Base-by-base conservation (phyloP, 2,113 vertebrate species). In the Pseudolaguvia tuberculata region DNA sequence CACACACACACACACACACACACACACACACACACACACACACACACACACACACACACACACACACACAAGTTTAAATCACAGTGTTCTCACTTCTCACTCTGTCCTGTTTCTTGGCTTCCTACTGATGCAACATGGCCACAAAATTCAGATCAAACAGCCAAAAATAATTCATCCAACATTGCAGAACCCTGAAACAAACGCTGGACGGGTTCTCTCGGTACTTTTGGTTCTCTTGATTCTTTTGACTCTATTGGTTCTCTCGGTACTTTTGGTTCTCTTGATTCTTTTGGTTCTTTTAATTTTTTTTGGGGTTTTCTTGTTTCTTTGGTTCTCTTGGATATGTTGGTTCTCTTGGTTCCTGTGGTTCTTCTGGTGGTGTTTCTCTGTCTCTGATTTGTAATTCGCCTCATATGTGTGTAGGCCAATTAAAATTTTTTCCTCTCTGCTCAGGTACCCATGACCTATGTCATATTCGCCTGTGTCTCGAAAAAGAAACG, bases 101-200 rank as follows among this genome's bases (percentile, higher is more conserved):
- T 75, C 62, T 70, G 75, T 45, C 20, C 29, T 50, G 75, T 72
- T 25, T 72, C 42, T 65, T 20, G 66, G 14, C 3, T 68, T 61
- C 57, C 62, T 35, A 15, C 13, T 42, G 23, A 59, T 65, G 65
- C 47, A 77, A 51, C 31, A 23, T 69, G 42, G 42, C 31, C 72
- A 31, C 51, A 63, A 9, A 45, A 53, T 69, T 65, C 25, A 57
- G 69, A 73, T 81, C 70, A 73, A 53, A 79, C 72, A 48, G 53
- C 51, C 63, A 23, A 23, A 53, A 63, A 81, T 76, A 55, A 66
- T 74, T 70, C n/a, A 83, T 81, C 72, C 79, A 78, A 69, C 63
- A 27, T 27, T 73, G 23, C n/a, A 17, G 1, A 17, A 45, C 17
- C 27, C 13, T 2, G 10, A 3, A 14, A 15, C 7, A 13, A 2